Base-by-base conservation (phyloP, 2,113 vertebrate genomes). In the Sceloporus tristichus region DNA sequence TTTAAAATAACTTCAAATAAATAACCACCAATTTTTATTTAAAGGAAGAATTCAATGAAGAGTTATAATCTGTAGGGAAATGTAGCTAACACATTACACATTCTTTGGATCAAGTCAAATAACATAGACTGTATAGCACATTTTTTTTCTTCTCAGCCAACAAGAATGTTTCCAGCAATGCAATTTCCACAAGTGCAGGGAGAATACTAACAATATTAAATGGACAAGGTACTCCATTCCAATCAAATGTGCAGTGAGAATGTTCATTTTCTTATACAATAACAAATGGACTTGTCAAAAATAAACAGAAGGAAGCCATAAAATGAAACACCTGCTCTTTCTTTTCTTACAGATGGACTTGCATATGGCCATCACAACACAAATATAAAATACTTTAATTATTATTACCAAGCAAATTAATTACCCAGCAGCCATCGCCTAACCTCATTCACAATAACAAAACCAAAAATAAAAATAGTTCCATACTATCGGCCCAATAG, bases 351-450 rank as follows among this genome's bases (percentile, higher is more conserved):
- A 96, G 93, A 94, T 96, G 90, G 91, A 91, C 76, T 65, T 92
- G 73, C 94, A 93, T 95, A 94, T 95, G 93, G 92, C 42, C 82
- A 76, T 14, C 86, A 56, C 81, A 88, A 87, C 62, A 92, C 75
- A 92, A 87, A 95, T 89, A 90, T 91, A 93, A 94, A 93, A 92
- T 86, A 81, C 40, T 89, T 93, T 91, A 94, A 95, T 92, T 94
- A 94, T 92, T 95, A 94, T 92, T 95, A 86, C 79, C 66, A 48
- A 90, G 85, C 11, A 93, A 95, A 95, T 92, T 90, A 94, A 93
- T 93, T 85, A 68, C 27, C 93, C 53, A 54, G 73, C 19, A 85
- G 0, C 62, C 85, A 75, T 79, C 68, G 79, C 13, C 71, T 89
- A 93, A 89, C 79, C 66, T 89, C 68, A 90, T 87, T 89, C n/a